Percentiles rank a stretch among this genome's conserved stretches.
phyloP scores from a whole-genome alignment of 64 coral and sea anemone genomes.

The Catalaphyllia jardinei region DNA sequence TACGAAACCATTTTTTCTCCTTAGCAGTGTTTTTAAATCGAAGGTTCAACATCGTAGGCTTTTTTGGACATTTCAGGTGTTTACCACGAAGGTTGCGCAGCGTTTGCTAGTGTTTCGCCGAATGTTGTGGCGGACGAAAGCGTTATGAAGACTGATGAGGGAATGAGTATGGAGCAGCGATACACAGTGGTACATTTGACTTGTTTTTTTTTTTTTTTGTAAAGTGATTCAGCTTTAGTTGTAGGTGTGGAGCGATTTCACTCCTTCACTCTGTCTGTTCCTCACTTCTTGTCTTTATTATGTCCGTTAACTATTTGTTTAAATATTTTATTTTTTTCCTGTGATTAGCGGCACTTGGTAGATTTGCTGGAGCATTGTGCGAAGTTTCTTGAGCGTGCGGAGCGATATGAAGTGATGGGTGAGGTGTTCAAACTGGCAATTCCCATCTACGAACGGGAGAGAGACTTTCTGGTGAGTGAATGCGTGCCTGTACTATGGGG shows the following conservation, averaged over 20 bases:
- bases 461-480: conserved; percentile 85
- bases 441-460: conserved; percentile 92
- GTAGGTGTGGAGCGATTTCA: too few species aligned
- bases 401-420: conserved; percentile 96
- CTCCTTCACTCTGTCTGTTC: too few species aligned
- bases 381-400: conserved; percentile 82
- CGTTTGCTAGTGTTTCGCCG: conserved; percentile 82
- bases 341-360: conserved; percentile 71
- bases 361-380: conserved; percentile 90
- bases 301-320: background rate
- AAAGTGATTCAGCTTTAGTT: too few species aligned
- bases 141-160: conserved; percentile 98
- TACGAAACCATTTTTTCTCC: background rate
- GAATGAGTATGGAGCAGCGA: conserved; percentile 85
- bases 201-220: too few species aligned
- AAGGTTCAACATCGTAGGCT: background rate
- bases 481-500: background rate
- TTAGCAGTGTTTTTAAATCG: too few species aligned
- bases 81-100: conserved; percentile 84
- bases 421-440: conserved; percentile 96
- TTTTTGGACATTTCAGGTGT: conserved; percentile 37
- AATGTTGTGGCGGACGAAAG: conserved; percentile 96
- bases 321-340: background rate
- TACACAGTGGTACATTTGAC: conserved; percentile 72
- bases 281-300: too few species aligned